Percentiles rank a stretch among this genome's conserved stretches.
Evolutionary conservation across 2,113 vertebrate genomes (phyloP).

Genomic region (Pongo abelii): DNA sequence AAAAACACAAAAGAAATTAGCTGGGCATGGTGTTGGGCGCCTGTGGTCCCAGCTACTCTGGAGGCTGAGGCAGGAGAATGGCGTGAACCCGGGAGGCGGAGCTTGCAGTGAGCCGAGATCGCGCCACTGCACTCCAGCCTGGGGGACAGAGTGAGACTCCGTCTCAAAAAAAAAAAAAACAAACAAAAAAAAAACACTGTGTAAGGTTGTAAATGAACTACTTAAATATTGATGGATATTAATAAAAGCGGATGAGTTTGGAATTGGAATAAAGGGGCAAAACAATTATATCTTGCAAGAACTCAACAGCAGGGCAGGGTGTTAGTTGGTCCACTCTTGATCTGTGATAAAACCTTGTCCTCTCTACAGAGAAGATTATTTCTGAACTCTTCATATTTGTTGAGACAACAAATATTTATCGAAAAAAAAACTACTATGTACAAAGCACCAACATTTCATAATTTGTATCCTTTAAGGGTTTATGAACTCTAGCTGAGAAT

Average conservation of each 20-base stretch:
- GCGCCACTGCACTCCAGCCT: too few relatives aligned
- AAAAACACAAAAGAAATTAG: too few relatives aligned
- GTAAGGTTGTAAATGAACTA: neutral
- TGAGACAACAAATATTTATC: neutral
- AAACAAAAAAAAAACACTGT: neutral
- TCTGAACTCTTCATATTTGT: neutral
- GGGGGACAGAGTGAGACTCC: too few relatives aligned
- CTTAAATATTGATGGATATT: neutral
- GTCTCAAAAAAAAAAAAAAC: too few relatives aligned
- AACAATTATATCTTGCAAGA: neutral
- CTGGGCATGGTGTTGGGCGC: accelerated
- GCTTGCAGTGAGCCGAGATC: too few relatives aligned
- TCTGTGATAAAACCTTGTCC: neutral
- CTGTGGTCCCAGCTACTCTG: too few relatives aligned
- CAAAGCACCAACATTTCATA: neutral
- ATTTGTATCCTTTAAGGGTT: neutral
- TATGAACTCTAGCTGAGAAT: neutral
- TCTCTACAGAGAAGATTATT: neutral
- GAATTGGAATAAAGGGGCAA: neutral
- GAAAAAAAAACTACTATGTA: neutral
- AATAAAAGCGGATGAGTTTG: neutral
- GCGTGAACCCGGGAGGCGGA: too few relatives aligned
- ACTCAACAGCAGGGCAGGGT: too few relatives aligned
- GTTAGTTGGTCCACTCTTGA: neutral
- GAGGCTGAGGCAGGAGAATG: too few relatives aligned